Evolutionary conservation across 1,140 invertebrate species (phyloP).

Genomic region (Brachionus rotundiformis): DNA sequence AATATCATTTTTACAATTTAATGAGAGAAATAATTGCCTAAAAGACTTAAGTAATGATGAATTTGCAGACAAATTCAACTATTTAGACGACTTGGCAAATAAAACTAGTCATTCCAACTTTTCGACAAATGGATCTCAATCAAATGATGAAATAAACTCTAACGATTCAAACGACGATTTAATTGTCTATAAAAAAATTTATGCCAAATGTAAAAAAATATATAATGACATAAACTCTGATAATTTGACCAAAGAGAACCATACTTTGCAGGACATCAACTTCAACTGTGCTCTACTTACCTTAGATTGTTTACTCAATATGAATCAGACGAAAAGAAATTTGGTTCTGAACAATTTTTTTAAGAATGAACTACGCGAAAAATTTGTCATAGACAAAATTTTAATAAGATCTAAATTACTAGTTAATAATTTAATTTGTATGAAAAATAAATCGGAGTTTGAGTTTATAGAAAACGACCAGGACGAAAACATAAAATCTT

Average conservation of each 20-base stretch:
- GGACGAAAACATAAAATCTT: neutral
- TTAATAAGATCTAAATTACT: neutral
- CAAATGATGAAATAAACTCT: neutral
- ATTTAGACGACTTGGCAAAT: neutral
- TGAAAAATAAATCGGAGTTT: neutral
- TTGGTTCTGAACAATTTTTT: neutral
- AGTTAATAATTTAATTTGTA: neutral
- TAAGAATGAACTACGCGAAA: neutral
- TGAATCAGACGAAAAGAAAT: slow-evolving; percentile 45
- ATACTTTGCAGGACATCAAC: neutral
- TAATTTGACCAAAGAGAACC: neutral
- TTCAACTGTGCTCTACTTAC: neutral
- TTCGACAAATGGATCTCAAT: neutral
- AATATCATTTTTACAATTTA: slow-evolving; percentile 2
- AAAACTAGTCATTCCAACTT: neutral
- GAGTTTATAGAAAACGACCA: neutral
- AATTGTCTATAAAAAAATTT: slow-evolving; percentile 24
- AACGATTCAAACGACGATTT: neutral
- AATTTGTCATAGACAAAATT: slow-evolving; percentile 16
- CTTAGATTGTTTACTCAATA: slow-evolving; percentile 4
- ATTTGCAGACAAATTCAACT: neutral
- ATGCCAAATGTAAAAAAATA: slow-evolving; percentile 24
- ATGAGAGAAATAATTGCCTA: neutral
- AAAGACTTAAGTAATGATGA: neutral
- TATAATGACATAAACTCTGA: neutral